phyloP scores from a whole-genome alignment of 2,888 invertebrate genomes.

The Ichneumoninae sp. region DNA sequence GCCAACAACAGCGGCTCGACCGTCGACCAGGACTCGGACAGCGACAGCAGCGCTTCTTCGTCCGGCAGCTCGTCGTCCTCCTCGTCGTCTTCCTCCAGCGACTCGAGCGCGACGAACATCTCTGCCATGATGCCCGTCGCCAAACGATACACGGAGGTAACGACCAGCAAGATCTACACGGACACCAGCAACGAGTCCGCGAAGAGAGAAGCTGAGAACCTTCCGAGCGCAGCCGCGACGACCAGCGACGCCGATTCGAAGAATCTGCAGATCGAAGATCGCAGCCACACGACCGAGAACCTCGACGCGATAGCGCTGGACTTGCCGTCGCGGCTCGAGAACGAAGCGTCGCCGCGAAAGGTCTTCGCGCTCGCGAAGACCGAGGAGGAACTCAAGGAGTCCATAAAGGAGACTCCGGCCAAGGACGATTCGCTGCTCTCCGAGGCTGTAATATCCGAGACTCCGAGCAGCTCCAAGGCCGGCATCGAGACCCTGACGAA shows the following conservation, averaged over 20 bases:
- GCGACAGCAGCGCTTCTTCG: conserved; percentile 73
- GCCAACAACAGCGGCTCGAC: conserved; percentile 59
- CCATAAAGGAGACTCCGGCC: conserved; percentile 77
- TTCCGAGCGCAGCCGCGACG: background rate
- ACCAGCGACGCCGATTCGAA: background rate
- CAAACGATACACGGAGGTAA: conserved; percentile 57
- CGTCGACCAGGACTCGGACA: conserved; percentile 60
- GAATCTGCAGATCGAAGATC: background rate
- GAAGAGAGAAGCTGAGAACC: conserved; percentile 38
- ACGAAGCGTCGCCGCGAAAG: conserved; percentile 77
- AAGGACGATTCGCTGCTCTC: conserved; percentile 77
- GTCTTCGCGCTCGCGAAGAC: conserved; percentile 74
- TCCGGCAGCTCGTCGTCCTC: conserved; percentile 72
- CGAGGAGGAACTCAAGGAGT: conserved; percentile 59
- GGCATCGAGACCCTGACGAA: conserved; percentile 79
- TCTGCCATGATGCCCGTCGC: conserved; percentile 62
- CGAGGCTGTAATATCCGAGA: conserved; percentile 80
- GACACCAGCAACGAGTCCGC: conserved; percentile 69
- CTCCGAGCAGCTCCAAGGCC: conserved; percentile 79
- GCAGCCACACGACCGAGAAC: background rate
- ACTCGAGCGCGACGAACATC: conserved; percentile 64
- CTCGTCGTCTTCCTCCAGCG: conserved; percentile 68
- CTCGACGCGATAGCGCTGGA: background rate
- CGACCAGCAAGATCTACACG: conserved; percentile 63
- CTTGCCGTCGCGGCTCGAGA: conserved; percentile 32